Percentiles rank a stretch among this genome's conserved stretches.
Evolutionary conservation across 2,113 vertebrate species (phyloP).

Genomic region (Micromys minutus): DNA sequence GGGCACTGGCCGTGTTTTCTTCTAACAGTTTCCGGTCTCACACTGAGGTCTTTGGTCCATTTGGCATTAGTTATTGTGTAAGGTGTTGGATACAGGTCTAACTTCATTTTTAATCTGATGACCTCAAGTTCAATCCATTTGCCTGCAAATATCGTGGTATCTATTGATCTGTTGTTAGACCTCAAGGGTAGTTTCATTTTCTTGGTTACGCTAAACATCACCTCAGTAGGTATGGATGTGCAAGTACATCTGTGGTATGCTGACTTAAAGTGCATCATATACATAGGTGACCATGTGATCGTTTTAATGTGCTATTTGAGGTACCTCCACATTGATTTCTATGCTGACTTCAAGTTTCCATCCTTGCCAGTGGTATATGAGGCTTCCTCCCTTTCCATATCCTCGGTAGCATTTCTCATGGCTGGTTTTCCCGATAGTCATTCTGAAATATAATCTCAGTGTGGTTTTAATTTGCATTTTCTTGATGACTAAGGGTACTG

Average conservation of each 20-base stretch:
- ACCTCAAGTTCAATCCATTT: not conserved
- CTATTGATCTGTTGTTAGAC: not conserved
- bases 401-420: not conserved
- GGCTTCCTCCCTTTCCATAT: not conserved
- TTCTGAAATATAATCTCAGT: not conserved
- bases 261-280: not conserved
- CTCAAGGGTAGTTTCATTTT: not conserved
- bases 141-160: not conserved
- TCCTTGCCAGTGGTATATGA: not conserved
- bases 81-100: not conserved
- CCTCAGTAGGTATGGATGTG: not conserved
- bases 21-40: not conserved
- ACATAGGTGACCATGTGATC: not conserved
- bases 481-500: not conserved
- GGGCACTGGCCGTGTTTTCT: not conserved
- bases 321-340: not conserved
- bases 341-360: not conserved
- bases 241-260: not conserved
- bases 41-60: not conserved
- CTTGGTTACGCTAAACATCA: not conserved
- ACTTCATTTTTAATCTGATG: not conserved
- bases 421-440: not conserved
- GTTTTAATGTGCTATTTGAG: not conserved
- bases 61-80: not conserved
- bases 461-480: not conserved